These are phyloP conservation scores for Petrosia ficiformis DNA, from an alignment of 37 sponge, comb jelly and placozoan species.

Conservation along the genomic window DNA sequence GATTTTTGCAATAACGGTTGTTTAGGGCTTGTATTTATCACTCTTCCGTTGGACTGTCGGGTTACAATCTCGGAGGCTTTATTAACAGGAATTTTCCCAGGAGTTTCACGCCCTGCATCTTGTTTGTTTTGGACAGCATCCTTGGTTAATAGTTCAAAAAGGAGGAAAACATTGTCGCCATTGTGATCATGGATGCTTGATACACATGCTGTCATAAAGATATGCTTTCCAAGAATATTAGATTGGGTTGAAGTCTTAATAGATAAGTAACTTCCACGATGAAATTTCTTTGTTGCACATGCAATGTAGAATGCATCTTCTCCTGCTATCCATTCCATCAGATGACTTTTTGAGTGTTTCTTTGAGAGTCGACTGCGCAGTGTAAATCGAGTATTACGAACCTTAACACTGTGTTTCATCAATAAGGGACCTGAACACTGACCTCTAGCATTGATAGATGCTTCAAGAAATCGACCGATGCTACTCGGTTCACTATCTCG, in stretches of 20 bases:
- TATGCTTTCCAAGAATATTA: conserved; percentile 7
- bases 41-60: too few species aligned
- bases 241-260: conserved; percentile 11
- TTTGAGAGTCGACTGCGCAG: conserved; percentile 39
- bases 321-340: conserved; percentile 21
- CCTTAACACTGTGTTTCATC: conserved; percentile 20
- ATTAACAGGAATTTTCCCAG: background rate
- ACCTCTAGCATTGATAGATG: conserved; percentile 21
- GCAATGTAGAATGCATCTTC: conserved; percentile 51
- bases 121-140: background rate
- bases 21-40: too few species aligned
- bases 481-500: background rate
- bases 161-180: conserved; percentile 11
- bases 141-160: conserved; percentile 23
- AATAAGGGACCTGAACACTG: conserved; percentile 30
- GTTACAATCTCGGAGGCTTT: background rate
- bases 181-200: conserved; percentile 18
- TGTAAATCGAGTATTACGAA: conserved; percentile 2
- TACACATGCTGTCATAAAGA: conserved; percentile 12
- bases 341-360: conserved; percentile 2
- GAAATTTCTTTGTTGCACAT: conserved; percentile 20
- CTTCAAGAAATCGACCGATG: conserved; percentile 37
- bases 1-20: background rate
- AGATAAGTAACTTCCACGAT: conserved; percentile 32
- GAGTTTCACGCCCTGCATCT: background rate